Percentiles rank a stretch among this genome's conserved stretches.
Evolutionary conservation across 2,888 invertebrate species (phyloP).

Genomic region (Meganola albula): DNA sequence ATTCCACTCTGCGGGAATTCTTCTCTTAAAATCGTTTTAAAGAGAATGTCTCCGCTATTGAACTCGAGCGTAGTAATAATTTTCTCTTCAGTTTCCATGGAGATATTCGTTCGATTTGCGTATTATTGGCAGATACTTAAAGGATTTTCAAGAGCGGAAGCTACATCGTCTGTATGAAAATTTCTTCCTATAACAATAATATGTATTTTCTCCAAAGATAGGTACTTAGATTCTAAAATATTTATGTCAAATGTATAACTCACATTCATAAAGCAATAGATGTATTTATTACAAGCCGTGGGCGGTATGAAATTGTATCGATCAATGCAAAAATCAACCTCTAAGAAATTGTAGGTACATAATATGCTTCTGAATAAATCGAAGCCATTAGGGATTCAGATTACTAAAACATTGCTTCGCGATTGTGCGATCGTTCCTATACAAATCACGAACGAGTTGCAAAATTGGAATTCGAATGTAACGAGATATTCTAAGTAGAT

Average conservation of each 20-base stretch:
- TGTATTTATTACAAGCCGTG: too few relatives aligned
- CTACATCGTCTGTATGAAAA: slow-evolving; percentile 35
- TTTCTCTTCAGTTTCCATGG: slow-evolving; percentile 54
- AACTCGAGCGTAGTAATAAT: slow-evolving; percentile 62
- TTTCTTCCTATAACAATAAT: too few relatives aligned
- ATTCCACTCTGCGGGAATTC: slow-evolving; percentile 66
- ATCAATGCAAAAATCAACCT: slow-evolving; percentile 17
- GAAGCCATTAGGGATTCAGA: slow-evolving; percentile 21
- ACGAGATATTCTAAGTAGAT: slow-evolving; percentile 7
- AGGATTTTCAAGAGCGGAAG: slow-evolving; percentile 45
- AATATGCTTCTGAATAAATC: slow-evolving; percentile 24
- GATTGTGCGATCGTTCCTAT: slow-evolving; percentile 14
- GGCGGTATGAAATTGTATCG: too few relatives aligned
- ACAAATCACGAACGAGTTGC: slow-evolving; percentile 15
- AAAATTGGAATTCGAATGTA: slow-evolving; percentile 14
- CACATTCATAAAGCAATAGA: too few relatives aligned
- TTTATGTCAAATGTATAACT: too few relatives aligned
- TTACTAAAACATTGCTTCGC: slow-evolving; percentile 23
- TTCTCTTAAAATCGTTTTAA: slow-evolving; percentile 58
- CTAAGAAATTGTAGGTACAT: slow-evolving; percentile 33
- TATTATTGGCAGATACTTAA: slow-evolving; percentile 53
- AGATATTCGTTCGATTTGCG: slow-evolving; percentile 52
- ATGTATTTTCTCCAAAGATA: too few relatives aligned
- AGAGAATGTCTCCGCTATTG: slow-evolving; percentile 57
- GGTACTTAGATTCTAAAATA: too few relatives aligned